Evolutionary conservation across 2,113 vertebrate genomes (phyloP).

Genomic region (Dasyurus viverrinus): DNA sequence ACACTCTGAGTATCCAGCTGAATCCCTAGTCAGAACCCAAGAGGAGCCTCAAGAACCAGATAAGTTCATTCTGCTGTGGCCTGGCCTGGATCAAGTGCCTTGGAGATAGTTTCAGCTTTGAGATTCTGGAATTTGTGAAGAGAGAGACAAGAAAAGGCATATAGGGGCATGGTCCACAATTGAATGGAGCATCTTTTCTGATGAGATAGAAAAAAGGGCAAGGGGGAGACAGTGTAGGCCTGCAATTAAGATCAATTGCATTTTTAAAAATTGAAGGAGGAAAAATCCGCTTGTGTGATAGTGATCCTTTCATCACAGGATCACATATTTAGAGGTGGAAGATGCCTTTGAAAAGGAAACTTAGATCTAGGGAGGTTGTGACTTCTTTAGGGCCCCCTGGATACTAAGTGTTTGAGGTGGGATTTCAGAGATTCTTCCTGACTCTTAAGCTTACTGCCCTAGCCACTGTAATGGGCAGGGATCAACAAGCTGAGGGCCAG

Average conservation of each 20-base stretch:
- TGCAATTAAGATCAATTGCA: not conserved
- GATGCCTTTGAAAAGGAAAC: not conserved
- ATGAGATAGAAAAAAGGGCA: not conserved
- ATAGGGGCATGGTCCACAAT: not conserved
- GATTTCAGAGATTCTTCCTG: not conserved
- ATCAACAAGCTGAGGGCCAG: not conserved
- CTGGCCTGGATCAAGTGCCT: not conserved
- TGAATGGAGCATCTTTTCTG: not conserved
- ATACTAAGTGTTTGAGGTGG: not conserved
- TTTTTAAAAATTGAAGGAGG: not conserved
- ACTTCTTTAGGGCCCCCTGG: not conserved
- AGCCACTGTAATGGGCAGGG: not conserved
- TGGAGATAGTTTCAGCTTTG: not conserved
- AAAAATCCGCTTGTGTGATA: not conserved
- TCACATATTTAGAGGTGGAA: not conserved
- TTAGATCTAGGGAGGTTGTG: not conserved
- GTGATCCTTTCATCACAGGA: not conserved
- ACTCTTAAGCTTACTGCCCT: not conserved
- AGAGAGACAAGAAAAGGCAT: not conserved
- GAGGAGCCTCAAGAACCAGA: not conserved
- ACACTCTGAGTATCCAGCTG: not conserved
- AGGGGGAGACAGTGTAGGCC: not conserved
- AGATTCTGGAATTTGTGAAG: not conserved
- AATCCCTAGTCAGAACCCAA: not conserved
- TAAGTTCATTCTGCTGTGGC: not conserved